Base-by-base conservation (phyloP, 2,797 vertebrate genomes). In the Acipenser ruthenus region DNA sequence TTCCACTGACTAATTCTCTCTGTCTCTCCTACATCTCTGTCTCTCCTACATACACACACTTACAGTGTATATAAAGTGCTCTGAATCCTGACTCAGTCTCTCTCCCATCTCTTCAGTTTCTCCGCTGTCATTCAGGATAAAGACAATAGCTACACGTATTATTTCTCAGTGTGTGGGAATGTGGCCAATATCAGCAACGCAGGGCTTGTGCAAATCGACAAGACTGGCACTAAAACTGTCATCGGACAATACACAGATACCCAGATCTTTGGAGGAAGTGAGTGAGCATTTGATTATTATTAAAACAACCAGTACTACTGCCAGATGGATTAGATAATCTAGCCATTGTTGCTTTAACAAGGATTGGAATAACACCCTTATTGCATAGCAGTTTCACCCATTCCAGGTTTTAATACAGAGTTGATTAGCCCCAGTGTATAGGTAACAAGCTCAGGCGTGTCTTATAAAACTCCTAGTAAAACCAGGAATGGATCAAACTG, bases 141-240 rank as follows among this genome's bases (percentile, higher is more conserved):
- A 2, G 0, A 59, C 0, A 89, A 90, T 0, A 75, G n/a, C 10
- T 98, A 96, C 69, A 15, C 72, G 0, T 99, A 99, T 70, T 64
- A 77, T 0, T 93, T 99, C 78, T 85, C 87, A 70, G 75, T 99
- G 64, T 99, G 96, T 83, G 92, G 91, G 8, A 89, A 95, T 68
- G 93, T 88, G 51, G 70, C 73, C 6, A 88, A 80, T 23, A 23
- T 58, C 0, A 67, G 70, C 0, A 80, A 83, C 51, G 93, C 89
- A 7, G 95, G 94, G 15, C 62, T 96, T 64, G 78, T 98, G 66
- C 96, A 98, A 72, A 67, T 68, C 49, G 69, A 85, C 1, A 77
- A 2, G 48, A 71, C 59, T 1, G 73, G 3, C 0, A 51, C 51
- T 0, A 78, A 63, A 6, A 88, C 76, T 0, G 74, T 89, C 9